phyloP scores from a whole-genome alignment of 2,797 vertebrate genomes.

The Sebastes vulpes region DNA sequence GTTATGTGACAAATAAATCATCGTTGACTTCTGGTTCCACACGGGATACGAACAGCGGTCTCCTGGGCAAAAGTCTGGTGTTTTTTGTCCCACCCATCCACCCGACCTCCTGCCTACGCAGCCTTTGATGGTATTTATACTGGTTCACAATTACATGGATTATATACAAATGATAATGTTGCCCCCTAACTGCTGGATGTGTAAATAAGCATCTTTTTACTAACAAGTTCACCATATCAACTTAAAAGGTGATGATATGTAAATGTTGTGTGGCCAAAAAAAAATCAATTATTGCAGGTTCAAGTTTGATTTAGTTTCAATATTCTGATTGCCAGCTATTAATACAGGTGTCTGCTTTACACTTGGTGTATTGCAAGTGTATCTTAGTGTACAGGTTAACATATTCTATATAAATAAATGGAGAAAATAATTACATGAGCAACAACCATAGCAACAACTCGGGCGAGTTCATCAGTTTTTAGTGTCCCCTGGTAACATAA shows the following conservation, averaged over 20 bases:
- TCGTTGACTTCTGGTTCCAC: no score
- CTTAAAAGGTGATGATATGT: background rate
- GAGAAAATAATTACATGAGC: background rate
- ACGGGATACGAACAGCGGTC: rapidly evolving
- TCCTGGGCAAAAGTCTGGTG: no score
- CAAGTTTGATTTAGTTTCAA: background rate
- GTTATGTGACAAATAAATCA: no score
- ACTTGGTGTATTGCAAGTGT: background rate
- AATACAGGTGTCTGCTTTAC: background rate
- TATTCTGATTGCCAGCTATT: background rate
- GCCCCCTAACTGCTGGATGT: background rate
- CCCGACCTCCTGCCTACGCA: no score
- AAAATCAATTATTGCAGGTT: background rate
- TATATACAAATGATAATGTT: background rate
- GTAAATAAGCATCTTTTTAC: background rate
- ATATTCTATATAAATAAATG: background rate
- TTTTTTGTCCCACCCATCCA: no score
- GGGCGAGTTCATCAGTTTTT: background rate
- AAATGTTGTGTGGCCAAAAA: background rate
- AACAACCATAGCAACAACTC: background rate
- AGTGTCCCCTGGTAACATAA: background rate
- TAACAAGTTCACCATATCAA: background rate
- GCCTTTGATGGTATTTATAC: no score
- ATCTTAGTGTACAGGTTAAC: background rate
- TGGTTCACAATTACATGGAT: background rate